These are phyloP conservation scores for Lanius collurio DNA, from an alignment of 2,113 vertebrate species.

Conservation along the genomic window DNA sequence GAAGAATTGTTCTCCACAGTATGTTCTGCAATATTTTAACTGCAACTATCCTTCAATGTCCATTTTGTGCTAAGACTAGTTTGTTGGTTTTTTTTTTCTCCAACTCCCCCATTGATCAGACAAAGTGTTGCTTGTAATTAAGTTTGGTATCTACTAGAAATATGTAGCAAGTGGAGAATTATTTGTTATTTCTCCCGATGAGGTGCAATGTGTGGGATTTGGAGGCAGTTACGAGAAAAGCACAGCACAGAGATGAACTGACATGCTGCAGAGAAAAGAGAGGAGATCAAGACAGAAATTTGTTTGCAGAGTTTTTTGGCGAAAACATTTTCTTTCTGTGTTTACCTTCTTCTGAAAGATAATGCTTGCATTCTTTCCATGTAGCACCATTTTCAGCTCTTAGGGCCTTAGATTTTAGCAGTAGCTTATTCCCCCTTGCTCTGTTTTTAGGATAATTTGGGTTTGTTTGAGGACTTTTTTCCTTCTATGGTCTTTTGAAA, in stretches of 20 bases:
- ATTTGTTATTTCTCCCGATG: not conserved
- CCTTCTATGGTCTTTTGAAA: not conserved
- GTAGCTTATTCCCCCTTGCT: not conserved
- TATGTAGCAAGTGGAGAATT: not conserved
- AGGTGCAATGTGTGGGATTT: not conserved
- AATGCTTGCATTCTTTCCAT: not conserved
- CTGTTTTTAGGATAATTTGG: not conserved
- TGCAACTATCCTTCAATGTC: not conserved
- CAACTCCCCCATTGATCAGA: not conserved
- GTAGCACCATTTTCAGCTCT: not conserved
- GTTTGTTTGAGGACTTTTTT: not conserved
- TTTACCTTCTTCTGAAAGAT: not conserved
- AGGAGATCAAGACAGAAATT: not conserved
- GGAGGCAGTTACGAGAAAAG: not conserved
- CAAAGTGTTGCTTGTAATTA: not conserved
- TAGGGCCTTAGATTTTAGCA: not conserved
- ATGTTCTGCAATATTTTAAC: not conserved
- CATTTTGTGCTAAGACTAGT: not conserved
- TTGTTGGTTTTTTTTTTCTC: not conserved
- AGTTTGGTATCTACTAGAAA: not conserved
- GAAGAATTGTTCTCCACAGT: not conserved
- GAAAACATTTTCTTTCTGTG: not conserved
- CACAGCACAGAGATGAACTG: not conserved
- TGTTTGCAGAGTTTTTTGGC: not conserved
- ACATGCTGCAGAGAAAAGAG: not conserved